These are phyloP conservation scores for Gyps fulvus DNA, from an alignment of 2,113 vertebrate species.

Conservation along the genomic window DNA sequence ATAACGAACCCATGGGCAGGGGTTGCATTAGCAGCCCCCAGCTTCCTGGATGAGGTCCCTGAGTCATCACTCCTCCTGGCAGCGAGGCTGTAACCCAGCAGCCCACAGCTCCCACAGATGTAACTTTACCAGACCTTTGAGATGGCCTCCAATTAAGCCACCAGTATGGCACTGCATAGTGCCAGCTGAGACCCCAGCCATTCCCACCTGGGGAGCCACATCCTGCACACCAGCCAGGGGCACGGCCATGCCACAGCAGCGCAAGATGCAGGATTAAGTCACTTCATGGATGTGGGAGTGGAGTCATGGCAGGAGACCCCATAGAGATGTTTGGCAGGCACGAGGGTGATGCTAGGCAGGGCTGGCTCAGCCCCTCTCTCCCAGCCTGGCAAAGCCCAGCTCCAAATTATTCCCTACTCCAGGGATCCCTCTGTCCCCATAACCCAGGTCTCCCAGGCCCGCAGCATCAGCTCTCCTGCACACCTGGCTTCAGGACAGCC, in stretches of 20 bases:
- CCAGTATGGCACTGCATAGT: not conserved
- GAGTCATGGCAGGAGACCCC: not conserved
- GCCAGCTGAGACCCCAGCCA: not conserved
- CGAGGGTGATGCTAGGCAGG: not conserved
- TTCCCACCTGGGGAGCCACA: not conserved
- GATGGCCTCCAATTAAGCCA: not conserved
- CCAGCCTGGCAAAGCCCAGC: not conserved
- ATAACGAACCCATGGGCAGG: not conserved
- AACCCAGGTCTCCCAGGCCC: not conserved
- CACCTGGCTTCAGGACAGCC: not conserved
- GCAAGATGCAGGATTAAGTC: not conserved
- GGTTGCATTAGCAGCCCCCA: not conserved
- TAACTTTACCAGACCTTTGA: not conserved
- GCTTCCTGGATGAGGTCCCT: not conserved
- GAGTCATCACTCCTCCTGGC: not conserved
- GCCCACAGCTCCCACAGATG: not conserved
- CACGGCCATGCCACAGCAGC: fast-evolving
- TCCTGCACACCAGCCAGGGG: not conserved
- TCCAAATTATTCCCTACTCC: not conserved
- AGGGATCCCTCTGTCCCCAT: not conserved
- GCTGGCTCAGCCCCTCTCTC: not conserved
- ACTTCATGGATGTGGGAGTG: not conserved
- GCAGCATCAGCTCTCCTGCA: not conserved
- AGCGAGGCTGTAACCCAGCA: not conserved
- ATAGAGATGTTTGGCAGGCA: not conserved